Conservation (phyloP, 1,140 invertebrate genomes). For the Globodera rostochiensis region DNA sequence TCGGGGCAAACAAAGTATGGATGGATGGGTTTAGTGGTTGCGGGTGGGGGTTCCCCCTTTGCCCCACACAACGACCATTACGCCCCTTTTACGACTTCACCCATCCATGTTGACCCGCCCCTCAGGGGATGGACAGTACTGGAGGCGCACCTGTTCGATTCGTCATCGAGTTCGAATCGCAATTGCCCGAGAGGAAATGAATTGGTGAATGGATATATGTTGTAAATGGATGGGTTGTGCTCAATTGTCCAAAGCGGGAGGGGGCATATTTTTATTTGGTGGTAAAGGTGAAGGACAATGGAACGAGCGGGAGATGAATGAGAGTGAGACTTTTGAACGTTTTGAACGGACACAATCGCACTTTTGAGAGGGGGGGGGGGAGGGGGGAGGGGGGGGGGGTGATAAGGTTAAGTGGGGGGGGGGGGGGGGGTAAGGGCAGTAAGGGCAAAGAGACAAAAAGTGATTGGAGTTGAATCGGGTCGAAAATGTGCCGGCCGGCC, state of each 20-base stretch:
- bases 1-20: neutral
- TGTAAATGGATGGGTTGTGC: neutral
- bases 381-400: too few relatives aligned
- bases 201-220: neutral
- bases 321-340: neutral
- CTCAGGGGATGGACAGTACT: slow-evolving; percentile 1
- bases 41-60: neutral
- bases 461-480: neutral
- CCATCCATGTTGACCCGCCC: neutral
- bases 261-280: neutral
- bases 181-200: neutral
- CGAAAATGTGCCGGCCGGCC: neutral
- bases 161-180: neutral
- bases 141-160: neutral
- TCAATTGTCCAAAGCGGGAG: neutral
- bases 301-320: neutral
- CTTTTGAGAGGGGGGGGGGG: too few relatives aligned
- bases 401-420: too few relatives aligned
- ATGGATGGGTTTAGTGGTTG: neutral
- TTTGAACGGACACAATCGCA: too few relatives aligned
- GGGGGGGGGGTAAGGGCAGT: neutral
- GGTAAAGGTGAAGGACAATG: neutral
- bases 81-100: neutral
- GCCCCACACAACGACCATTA: neutral
- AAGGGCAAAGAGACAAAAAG: neutral